Base-by-base conservation (phyloP, 2,113 vertebrate genomes). In the Oncorhynchus kisutch region DNA sequence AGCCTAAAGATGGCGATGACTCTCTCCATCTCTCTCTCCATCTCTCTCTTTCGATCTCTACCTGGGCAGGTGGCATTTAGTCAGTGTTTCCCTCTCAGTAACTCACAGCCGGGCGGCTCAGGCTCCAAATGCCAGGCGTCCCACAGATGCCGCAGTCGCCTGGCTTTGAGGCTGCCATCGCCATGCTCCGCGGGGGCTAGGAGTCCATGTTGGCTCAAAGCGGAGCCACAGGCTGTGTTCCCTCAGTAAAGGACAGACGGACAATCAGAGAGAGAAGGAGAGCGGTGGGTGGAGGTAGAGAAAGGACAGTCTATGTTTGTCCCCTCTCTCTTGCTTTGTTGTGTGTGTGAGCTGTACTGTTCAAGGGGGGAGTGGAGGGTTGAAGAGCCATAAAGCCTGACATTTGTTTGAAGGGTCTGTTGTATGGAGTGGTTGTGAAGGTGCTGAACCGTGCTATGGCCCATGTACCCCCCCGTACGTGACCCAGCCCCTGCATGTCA, bases 91-190 rank as follows among this genome's bases (percentile, higher is more conserved):
- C 85, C 87, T 91, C 89, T 90, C 89, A 92, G 91, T 94, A 93
- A 90, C 89, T 91, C 91, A 86, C 92, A 82, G 90, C 87, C 89
- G 88, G 92, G 70, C 85, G 81, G 81, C 67, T 68, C 84, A 79
- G 66, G 85, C 89, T 88, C 89, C 88, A 95, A 95, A 95, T 95
- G 95, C 92, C 95, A 95, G 87, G 80, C 77, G 65, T 82, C 88
- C 82, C 78, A 85, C 74, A 67, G 79, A 77, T 12, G 76, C 86
- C 85, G 84, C 67, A 81, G 81, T 89, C 79, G 85, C 82, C 72
- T 72, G 34, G 82, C 86, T 90, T 88, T 89, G 88, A 89, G 87
- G 84, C 80, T 73, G 84, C 90, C 74, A 74, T 78, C 91, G 89
- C 91, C 89, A 89, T 77, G 82, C 90, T 48, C 85, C 74, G 78